Evolutionary conservation across 2,888 invertebrate genomes (phyloP).

Genomic region (Nephrocerus scutellatus): DNA sequence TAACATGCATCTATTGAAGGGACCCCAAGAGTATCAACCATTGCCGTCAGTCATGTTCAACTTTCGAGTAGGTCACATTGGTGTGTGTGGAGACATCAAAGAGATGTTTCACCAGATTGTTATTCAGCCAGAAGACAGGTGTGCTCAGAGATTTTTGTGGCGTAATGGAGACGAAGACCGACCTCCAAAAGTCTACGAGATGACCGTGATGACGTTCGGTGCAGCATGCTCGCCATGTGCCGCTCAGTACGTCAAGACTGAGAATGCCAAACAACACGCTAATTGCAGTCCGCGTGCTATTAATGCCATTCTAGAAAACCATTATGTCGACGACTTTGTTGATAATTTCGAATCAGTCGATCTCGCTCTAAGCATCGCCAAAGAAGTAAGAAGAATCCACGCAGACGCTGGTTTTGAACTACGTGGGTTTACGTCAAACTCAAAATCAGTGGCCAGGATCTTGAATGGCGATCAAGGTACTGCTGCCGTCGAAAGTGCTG

Average conservation of each 20-base stretch:
- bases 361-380: too few species aligned
- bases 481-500: neutral
- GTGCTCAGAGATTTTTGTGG: slow-evolving; percentile 8
- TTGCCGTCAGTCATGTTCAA: slow-evolving; percentile 17
- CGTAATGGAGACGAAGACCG: slow-evolving; percentile 18
- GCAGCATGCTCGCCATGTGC: slow-evolving; percentile 19
- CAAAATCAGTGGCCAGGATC: slow-evolving; percentile 1
- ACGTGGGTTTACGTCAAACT: slow-evolving; percentile 7
- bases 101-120: slow-evolving; percentile 20
- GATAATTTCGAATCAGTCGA: neutral
- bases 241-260: slow-evolving; percentile 19
- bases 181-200: slow-evolving; percentile 15
- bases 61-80: slow-evolving; percentile 16
- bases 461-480: slow-evolving; percentile 1
- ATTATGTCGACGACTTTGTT: slow-evolving; percentile 18
- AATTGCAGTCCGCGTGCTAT: slow-evolving; percentile 12
- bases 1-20: slow-evolving; percentile 17
- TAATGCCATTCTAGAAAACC: slow-evolving; percentile 12
- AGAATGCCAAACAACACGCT: slow-evolving; percentile 9
- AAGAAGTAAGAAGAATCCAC: slow-evolving; percentile 1
- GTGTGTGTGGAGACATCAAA: slow-evolving; percentile 19
- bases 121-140: slow-evolving; percentile 10
- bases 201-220: slow-evolving; percentile 22
- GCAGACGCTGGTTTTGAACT: slow-evolving; percentile 5
- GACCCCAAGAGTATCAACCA: slow-evolving; percentile 16